Conservation (phyloP, 92 coral and sea anemone genomes). For the Porites lobata region DNA sequence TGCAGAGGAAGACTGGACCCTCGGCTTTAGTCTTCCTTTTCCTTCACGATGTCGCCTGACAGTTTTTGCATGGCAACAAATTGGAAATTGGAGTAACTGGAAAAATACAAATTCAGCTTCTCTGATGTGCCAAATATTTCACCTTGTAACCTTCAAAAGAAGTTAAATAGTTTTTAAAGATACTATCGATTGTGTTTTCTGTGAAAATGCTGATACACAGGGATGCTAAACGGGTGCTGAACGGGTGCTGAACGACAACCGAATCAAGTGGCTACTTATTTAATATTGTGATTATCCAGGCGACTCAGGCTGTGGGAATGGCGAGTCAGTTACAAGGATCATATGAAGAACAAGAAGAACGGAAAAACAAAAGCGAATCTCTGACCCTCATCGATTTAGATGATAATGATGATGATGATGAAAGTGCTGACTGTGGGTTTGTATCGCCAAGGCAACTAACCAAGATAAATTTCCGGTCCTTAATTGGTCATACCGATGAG, state of each 20-base stretch:
- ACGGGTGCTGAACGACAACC: too few species aligned
- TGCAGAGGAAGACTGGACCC: conserved; percentile 2
- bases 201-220: not conserved
- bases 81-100: not conserved
- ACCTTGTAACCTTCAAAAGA: not conserved
- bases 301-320: not conserved
- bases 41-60: not conserved
- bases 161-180: not conserved
- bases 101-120: not conserved
- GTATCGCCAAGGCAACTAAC: conserved; percentile 89
- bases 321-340: not conserved
- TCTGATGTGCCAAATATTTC: not conserved
- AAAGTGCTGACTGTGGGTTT: conserved; percentile 41
- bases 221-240: too few species aligned
- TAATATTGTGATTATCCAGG: too few species aligned
- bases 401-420: conserved; percentile 48
- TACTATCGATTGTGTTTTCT: not conserved
- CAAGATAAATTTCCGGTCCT: conserved; percentile 87
- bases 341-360: not conserved
- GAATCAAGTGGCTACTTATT: too few species aligned
- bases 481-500: conserved; percentile 97
- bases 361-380: conserved; percentile 13
- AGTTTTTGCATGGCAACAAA: conserved; percentile 16
- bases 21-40: not conserved
- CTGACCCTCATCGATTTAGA: conserved; percentile 61